These are phyloP conservation scores for Megalops cyprinoides DNA, from an alignment of 2,797 vertebrate species.

Conservation along the genomic window DNA sequence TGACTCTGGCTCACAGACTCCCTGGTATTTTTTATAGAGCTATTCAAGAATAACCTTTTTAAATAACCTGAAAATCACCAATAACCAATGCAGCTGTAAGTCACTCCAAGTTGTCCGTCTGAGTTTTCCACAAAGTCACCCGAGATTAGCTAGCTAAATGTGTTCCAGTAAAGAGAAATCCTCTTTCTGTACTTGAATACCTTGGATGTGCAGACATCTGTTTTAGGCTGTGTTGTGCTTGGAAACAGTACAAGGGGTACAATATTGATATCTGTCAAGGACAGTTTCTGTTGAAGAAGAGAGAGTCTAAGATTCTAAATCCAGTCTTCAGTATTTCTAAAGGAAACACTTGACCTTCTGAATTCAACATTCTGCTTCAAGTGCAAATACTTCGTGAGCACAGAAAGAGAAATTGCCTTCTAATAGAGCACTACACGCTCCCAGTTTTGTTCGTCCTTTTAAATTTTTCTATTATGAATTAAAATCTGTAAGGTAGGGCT, in stretches of 20 bases:
- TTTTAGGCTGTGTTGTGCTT: background rate
- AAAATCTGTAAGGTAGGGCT: too few species aligned
- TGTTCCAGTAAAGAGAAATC: too few species aligned
- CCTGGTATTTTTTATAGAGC: slow-evolving; percentile 18
- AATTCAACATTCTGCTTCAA: background rate
- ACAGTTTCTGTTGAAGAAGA: background rate
- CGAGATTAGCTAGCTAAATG: background rate
- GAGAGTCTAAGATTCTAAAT: background rate
- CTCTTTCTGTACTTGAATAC: too few species aligned
- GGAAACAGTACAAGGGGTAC: background rate
- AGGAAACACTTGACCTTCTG: background rate
- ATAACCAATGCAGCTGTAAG: slow-evolving; percentile 16
- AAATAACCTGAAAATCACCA: slow-evolving; percentile 32
- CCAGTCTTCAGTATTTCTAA: background rate
- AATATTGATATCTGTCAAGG: slow-evolving; percentile 8
- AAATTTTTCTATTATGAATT: too few species aligned
- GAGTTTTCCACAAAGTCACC: background rate
- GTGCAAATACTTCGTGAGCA: background rate
- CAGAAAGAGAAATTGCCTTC: too few species aligned
- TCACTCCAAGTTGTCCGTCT: background rate
- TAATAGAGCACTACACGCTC: too few species aligned
- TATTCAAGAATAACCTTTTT: slow-evolving; percentile 27
- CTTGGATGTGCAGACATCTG: too few species aligned
- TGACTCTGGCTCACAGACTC: background rate
- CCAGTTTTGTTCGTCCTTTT: too few species aligned